These are phyloP conservation scores for Lochmaea capreae DNA, from an alignment of 2,888 invertebrate genomes.

Conservation along the genomic window DNA sequence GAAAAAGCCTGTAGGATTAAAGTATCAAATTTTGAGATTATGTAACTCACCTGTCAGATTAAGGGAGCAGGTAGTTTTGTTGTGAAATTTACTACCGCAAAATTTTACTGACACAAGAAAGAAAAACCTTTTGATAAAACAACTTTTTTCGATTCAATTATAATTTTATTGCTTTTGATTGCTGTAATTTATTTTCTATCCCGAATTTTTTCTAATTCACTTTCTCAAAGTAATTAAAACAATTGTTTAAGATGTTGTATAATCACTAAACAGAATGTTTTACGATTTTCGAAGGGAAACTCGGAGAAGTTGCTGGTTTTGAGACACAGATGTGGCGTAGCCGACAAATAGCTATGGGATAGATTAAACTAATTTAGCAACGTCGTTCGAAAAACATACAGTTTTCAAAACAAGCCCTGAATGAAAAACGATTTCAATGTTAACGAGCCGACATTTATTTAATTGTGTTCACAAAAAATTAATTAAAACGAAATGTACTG, in stretches of 20 bases:
- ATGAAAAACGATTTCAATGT: neutral
- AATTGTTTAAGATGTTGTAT: neutral
- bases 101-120: no score
- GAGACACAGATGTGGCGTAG: conserved; percentile 13
- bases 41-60: no score
- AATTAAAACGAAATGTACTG: no score
- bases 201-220: neutral
- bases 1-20: no score
- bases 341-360: conserved; percentile 8
- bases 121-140: no score
- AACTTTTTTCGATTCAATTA: neutral
- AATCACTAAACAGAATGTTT: conserved; percentile 5
- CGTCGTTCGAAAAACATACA: neutral
- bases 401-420: neutral
- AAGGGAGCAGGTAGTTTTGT: no score
- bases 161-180: neutral
- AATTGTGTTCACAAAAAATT: no score
- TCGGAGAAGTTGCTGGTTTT: conserved; percentile 1
- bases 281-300: neutral
- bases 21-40: no score
- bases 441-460: no score
- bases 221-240: conserved; percentile 9
- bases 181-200: neutral
- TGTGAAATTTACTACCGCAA: no score
- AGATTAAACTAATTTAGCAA: conserved; percentile 13